Base-by-base conservation (phyloP, 2,888 invertebrate species). In the Ganaspis brasiliensis region DNA sequence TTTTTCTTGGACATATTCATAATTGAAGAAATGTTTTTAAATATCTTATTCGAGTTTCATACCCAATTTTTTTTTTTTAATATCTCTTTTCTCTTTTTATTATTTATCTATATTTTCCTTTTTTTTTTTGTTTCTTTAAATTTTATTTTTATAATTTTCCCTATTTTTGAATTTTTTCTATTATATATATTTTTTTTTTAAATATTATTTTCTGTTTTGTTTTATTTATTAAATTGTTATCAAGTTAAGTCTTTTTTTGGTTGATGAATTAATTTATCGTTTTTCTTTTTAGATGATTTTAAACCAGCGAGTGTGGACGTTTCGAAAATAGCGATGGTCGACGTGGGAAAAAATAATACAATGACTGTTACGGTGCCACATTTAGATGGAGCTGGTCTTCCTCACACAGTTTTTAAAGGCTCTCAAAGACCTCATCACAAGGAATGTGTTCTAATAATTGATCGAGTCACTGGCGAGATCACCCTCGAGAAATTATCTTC, bases 291-390 rank as follows among this genome's bases (percentile, higher is more conserved):
- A 98, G 98, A 98, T 96, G 99, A 99, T 92, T 99, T 99, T 92
- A 98, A 98, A 91, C 99, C 99, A 84, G 98, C 98, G n/a, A 98
- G 98, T 86, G 97, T 98, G 74, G 98, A 98, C 92, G 95, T 96
- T 61, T 96, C 95, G 88, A 97, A 98, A 92, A 96, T 96, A 93
- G 98, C 98, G 49, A 95, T 95, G 31, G 95, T 99, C 76, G 97
- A 98, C 91, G 96, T 98, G 81, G 97, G 97, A 83, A 94, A 95
- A 84, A 97, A 96, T 89, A 96, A 98, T 92, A 97, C 97, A 92
- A 97, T 99, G 87, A 97, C 97, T 84, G 96, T 97, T 81, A 97
- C 97, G 83, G 97, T 98, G 86, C 98, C 98, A 83, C 97, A 98
- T 94, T 94, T 97, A 91, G 98, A 98, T 92, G 97, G 97, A 82